A percentile compares a stretch with the other conserved stretches of the same genome.
Evolutionary conservation across 2,113 vertebrate genomes (phyloP).

Genomic region (Serranochromis macrocephalus): DNA sequence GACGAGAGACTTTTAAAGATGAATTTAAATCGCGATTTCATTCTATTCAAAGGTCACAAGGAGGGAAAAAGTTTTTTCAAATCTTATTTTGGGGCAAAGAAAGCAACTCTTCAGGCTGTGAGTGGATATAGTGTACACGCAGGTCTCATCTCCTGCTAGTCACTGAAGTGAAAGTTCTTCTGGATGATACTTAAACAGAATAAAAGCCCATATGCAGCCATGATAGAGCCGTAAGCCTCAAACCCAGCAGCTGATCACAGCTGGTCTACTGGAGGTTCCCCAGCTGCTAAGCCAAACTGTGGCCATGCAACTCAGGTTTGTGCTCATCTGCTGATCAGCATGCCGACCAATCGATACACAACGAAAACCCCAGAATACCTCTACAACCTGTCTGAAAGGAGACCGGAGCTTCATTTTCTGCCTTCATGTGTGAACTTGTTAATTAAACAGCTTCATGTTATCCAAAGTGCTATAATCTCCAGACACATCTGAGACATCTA

Average conservation of each 20-base stretch:
- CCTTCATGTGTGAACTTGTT: background rate
- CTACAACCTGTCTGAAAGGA: background rate
- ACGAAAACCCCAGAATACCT: background rate
- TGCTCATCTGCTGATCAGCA: background rate
- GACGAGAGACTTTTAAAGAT: background rate
- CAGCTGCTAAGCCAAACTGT: background rate
- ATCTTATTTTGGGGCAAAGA: background rate
- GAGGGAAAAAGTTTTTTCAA: rapidly evolving
- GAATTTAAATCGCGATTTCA: rapidly evolving
- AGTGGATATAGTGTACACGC: background rate
- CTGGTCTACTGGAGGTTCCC: background rate
- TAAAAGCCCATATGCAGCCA: background rate
- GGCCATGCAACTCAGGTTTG: background rate
- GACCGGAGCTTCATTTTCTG: rapidly evolving
- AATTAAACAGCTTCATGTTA: background rate
- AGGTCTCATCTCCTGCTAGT: rapidly evolving
- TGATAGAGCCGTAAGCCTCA: background rate
- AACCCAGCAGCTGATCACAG: background rate
- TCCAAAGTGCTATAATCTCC: background rate
- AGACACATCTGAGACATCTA: background rate
- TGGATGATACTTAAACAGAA: background rate
- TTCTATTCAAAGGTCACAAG: background rate
- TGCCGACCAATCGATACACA: rapidly evolving
- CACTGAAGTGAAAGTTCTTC: background rate
- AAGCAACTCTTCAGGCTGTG: background rate